Conservation (phyloP, 2,888 invertebrate genomes). For the Geotrupes spiniger region DNA sequence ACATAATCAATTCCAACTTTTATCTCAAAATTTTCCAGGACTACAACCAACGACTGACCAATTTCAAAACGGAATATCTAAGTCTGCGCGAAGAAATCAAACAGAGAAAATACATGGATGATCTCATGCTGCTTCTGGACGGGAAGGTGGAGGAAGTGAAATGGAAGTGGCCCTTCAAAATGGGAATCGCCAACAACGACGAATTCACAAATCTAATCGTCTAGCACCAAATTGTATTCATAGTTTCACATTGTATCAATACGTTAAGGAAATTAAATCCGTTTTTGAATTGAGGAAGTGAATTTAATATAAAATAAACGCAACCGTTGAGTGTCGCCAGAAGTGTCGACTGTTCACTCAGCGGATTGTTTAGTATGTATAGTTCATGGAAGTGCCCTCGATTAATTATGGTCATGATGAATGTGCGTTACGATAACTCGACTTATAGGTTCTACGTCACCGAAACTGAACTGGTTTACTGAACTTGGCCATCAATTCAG, state of each 20-base stretch:
- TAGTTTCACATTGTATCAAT: neutral
- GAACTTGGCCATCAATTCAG: no score
- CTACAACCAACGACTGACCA: slow-evolving; percentile 36
- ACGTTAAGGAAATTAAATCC: no score
- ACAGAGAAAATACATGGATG: slow-evolving; percentile 56
- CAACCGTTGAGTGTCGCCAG: no score
- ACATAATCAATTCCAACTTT: neutral
- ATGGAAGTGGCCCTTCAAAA: slow-evolving; percentile 37
- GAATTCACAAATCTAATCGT: slow-evolving; percentile 23
- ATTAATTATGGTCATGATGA: no score
- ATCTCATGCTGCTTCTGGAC: slow-evolving; percentile 55
- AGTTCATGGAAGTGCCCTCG: no score
- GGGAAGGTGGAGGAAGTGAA: slow-evolving; percentile 51
- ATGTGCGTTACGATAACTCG: no score
- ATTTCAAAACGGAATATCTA: slow-evolving; percentile 50
- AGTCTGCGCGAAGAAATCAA: slow-evolving; percentile 52
- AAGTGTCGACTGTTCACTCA: no score
- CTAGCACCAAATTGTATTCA: slow-evolving; percentile 12
- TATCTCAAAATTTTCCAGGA: slow-evolving; percentile 34
- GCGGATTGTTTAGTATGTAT: no score
- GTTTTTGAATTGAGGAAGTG: no score
- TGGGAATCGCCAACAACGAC: slow-evolving; percentile 13
- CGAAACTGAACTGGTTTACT: no score
- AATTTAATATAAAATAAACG: no score
- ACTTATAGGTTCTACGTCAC: no score